Base-by-base conservation (phyloP, 2,888 invertebrate species). In the Lasioglossum marginatum region DNA sequence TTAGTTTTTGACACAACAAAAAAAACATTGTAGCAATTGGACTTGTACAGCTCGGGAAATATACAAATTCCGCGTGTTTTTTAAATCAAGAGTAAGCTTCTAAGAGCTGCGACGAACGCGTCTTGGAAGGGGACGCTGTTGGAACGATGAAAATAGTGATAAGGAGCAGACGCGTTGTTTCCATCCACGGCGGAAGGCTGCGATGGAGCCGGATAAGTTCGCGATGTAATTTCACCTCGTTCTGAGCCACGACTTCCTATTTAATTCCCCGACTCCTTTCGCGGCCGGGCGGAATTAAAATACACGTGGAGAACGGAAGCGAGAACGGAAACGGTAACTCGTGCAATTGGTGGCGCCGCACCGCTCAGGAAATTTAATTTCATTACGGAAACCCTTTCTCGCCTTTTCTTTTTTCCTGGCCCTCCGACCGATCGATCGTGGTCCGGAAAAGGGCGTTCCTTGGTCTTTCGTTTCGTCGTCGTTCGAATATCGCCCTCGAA, bases 331-430 rank as follows among this genome's bases (percentile, higher is more conserved):
- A n/a, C 70, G 78, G 78, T 52, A 78, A 83, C 78, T 78, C 83
- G 83, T n/a, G 78, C 83, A 83, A 84, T 84, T 79, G 84, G 70
- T 66, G 52, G 60, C 57, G 57, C 60, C 68, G 70, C 78, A 45
- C 60, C 68, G 45, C 12, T 37, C 31, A 57, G 83, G 70, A 74
- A 83, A 82, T 84, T 82, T 78, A 77, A 84, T 84, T 84, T 83
- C 84, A 78, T 84, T 84, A 84, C 83, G 60, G 48, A 78, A 63
- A n/a, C 72, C 72, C n/a, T 72, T 73, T 34, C 68, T 31, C 31
- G 19, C 23, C 34, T 70, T 78, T 78, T 78, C 34, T 77, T 66
- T 37, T 23, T 37, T 10, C 23, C 68, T 16, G 43, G 52, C 12
- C 82, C 66, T 66, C n/a, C 77, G 73, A 81, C 81, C 60, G 77